Evolutionary conservation across 2,888 invertebrate species (phyloP), one percentile per base, ranked within the genome.

Genomic region (Homarus gammarus): DNA sequence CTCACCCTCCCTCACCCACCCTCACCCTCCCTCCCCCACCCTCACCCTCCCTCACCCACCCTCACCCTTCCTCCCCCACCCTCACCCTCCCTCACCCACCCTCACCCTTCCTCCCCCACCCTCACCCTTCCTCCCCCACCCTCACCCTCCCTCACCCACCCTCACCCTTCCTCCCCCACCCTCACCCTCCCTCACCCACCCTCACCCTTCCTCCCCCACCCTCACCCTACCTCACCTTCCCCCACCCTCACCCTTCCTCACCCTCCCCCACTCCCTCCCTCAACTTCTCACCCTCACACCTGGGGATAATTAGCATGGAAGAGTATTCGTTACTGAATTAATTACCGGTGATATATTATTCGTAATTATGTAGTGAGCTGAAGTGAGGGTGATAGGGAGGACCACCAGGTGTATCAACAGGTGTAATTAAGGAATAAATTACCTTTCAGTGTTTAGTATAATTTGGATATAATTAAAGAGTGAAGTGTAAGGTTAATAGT

Each of bases 51-150:
- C 31, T 79, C 2, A 33, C 51, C 61, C 73, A 49, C 51, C 27
- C 72, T 33, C 31, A 75, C 51, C 38, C 27, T 40, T 38, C 38
- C 40, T 27, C 27, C 27, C 49, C 27, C 51, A 18, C 51, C 18
- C 31, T 49, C 31, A 27, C 49, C 31, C 49, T 49, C 49, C 31
- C 49, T 49, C 27, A 27, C 49, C 31, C 49, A 49, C 49, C 31
- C 49, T 77, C 77, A 44, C 15, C 44, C 77, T 77, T 77, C 44
- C 77, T 77, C 75, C 75, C 75, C 75, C 36, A 75, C 40, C 75
- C 38, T 38, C 38, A 75, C 38, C 75, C 40, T 75, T 18, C 31
- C 38, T 75, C 40, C 36, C 40, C 18, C 36, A 75, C 22, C 22
- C 38, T 77, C 49, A 44, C 49, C 44, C 77, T 77, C 49, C 44